phyloP scores from a whole-genome alignment of 2,797 vertebrate species.

The Alectoris magna region DNA sequence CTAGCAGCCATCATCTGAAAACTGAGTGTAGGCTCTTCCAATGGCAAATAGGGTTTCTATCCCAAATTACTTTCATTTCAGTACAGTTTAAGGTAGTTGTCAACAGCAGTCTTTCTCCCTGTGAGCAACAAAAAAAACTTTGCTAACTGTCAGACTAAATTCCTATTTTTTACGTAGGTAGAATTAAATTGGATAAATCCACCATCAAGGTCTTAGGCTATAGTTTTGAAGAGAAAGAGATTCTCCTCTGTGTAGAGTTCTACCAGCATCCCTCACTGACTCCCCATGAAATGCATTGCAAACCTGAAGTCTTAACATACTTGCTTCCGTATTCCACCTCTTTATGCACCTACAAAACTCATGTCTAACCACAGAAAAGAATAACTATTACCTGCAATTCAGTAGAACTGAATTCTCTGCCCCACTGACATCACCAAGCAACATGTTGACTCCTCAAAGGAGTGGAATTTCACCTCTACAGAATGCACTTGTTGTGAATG shows the following conservation, averaged over 20 bases:
- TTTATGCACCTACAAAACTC: not conserved
- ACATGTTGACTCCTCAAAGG: not conserved
- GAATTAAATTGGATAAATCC: not conserved
- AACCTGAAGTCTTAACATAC: not conserved
- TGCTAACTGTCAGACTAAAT: not conserved
- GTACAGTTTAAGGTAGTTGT: not conserved
- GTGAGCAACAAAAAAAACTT: not conserved
- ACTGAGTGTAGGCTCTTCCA: not conserved
- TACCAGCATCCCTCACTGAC: not conserved
- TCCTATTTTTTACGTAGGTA: not conserved
- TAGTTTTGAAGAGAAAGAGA: not conserved
- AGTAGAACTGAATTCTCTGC: not conserved
- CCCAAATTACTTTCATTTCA: not conserved
- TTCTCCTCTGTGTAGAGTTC: not conserved
- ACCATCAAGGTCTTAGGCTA: not conserved
- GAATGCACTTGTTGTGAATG: fast-evolving
- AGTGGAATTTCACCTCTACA: not conserved
- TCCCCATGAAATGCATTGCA: not conserved
- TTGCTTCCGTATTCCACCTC: not conserved
- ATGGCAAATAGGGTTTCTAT: not conserved
- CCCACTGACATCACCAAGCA: not conserved
- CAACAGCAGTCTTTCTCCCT: not conserved
- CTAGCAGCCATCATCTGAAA: not conserved
- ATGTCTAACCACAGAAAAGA: not conserved
- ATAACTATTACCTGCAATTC: not conserved